Percentiles rank a stretch among this genome's conserved stretches.
Evolutionary conservation across 2,797 vertebrate genomes (phyloP).

Genomic region (Tauraco hartlaubi): DNA sequence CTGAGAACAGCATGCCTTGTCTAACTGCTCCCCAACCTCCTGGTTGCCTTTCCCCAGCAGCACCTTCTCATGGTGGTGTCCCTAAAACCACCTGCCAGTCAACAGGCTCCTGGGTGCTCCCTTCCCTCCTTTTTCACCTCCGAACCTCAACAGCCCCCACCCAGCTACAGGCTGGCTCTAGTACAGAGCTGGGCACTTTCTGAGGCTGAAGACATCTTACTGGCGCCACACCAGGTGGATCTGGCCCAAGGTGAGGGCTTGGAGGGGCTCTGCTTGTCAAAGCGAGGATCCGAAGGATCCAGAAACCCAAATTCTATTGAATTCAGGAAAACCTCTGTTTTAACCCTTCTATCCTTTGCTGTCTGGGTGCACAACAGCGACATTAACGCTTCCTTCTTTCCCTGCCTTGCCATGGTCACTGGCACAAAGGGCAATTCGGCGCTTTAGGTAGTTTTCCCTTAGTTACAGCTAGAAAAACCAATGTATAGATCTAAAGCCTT

Average conservation of each 20-base stretch:
- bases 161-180: not conserved
- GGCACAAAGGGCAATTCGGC: not conserved
- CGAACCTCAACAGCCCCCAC: not conserved
- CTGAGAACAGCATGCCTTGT: not conserved
- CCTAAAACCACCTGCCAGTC: too few species aligned
- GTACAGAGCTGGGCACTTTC: not conserved
- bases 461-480: not conserved
- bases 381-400: not conserved
- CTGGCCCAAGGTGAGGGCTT: not conserved
- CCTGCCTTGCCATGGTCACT: not conserved
- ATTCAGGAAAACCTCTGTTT: not conserved
- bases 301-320: not conserved
- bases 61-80: not conserved
- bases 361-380: not conserved
- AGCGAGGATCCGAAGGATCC: not conserved
- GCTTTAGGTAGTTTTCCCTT: not conserved
- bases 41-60: not conserved
- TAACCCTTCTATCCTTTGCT: not conserved
- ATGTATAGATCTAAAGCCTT: not conserved
- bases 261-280: not conserved
- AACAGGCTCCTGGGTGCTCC: not conserved
- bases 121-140: not conserved
- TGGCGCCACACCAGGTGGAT: not conserved
- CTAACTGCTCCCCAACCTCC: not conserved
- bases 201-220: not conserved